Conservation (phyloP, 2,113 vertebrate species). For the Grantiella picta region DNA sequence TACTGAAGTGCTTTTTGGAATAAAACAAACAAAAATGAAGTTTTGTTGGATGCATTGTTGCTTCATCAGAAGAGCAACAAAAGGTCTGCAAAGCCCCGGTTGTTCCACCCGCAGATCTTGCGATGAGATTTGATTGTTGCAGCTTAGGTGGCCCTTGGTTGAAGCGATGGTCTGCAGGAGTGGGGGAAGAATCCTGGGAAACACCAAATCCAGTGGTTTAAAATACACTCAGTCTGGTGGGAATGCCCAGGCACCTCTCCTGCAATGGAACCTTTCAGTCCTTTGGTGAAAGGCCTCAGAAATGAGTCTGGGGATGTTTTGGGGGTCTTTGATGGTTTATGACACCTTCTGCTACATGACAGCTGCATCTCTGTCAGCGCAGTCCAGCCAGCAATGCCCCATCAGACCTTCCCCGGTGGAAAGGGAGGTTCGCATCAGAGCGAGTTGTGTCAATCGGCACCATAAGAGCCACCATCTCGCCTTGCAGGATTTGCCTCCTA, state of each 20-base stretch:
- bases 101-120: background rate
- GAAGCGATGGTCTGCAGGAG: background rate
- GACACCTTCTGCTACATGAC: background rate
- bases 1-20: conserved; percentile 19
- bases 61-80: background rate
- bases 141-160: background rate
- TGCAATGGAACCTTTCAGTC: background rate
- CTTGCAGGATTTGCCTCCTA: background rate
- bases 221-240: background rate
- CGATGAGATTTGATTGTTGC: fast-evolving
- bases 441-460: background rate
- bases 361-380: background rate
- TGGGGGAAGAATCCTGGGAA: background rate
- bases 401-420: background rate
- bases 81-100: background rate
- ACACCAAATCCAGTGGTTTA: background rate
- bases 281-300: background rate
- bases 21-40: background rate
- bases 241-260: background rate
- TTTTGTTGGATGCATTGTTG: background rate
- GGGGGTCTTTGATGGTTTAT: background rate
- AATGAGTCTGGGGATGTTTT: too few species aligned
- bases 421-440: too few species aligned
- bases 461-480: background rate
- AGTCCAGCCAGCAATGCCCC: background rate